Evolutionary conservation across 2,113 vertebrate species (phyloP), one percentile per base, ranked within the genome.

Genomic region (Regulus satrapa): DNA sequence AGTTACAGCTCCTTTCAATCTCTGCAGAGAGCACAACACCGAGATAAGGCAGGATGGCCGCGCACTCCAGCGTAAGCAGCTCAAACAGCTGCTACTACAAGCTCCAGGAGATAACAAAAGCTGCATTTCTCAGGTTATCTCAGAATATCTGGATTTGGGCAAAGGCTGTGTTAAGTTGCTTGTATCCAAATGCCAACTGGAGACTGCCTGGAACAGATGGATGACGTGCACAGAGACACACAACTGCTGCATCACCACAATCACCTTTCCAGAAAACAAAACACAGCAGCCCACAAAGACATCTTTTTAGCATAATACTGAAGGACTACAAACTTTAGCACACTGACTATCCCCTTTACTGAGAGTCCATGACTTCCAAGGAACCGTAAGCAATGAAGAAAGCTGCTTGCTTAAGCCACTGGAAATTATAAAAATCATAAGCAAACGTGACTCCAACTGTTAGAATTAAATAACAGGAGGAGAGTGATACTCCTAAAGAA

Each of bases 51-150:
- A 72, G 89, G 56, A 78, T 19, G 48, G 56, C 46, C 59, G 2
- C 1, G 17, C 71, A 62, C 68, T 63, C 55, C 67, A 63, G 74
- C 3, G 19, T 46, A 83, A 89, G 74, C 14, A 0, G 32, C 71
- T 96, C 81, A 38, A 95, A 71, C 51, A 55, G 68, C 77, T 80
- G 81, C 48, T 46, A 52, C 84, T 71, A 91, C 64, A 81, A 72
- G 77, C 93, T 85, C 89, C 67, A 89, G 81, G 8, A 94, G 88
- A 79, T 68, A 91, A 90, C 31, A 79, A 63, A 63, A 72, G 83
- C 69, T 86, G 81, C 32, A 72, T 62, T 95, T 84, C 91, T 94
- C 85, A 72, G 92, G 93, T 92, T n/a, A n/a, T n/a, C n/a, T n/a
- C n/a, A n/a, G 88, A 76, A 20, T 85, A 88, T 36, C 48, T 76